These are phyloP conservation scores for Aphelocoma californica DNA, from an alignment of 2,797 vertebrate genomes.

Conservation along the genomic window DNA sequence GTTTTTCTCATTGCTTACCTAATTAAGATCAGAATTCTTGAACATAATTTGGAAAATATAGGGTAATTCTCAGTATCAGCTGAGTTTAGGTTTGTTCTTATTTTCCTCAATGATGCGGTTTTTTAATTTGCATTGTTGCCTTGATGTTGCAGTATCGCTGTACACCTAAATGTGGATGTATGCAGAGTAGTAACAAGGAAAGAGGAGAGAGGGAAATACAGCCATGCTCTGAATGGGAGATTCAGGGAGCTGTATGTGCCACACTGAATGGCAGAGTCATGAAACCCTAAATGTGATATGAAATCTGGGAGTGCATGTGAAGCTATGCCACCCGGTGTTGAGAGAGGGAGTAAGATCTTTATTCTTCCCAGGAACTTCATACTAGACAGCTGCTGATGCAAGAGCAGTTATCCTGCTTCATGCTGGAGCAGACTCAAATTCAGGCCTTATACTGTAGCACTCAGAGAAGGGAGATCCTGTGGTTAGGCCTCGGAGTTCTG, in stretches of 20 bases:
- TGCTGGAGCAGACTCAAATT: background rate
- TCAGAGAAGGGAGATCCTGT: rapidly evolving
- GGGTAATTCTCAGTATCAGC: background rate
- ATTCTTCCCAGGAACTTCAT: background rate
- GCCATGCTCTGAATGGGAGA: background rate
- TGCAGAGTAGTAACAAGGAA: background rate
- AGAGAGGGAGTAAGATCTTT: background rate
- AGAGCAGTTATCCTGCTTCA: background rate
- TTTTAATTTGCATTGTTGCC: background rate
- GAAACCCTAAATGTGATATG: background rate
- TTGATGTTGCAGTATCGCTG: background rate
- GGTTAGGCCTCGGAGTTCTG: background rate
- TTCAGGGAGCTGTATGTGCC: background rate
- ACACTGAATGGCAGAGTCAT: rapidly evolving
- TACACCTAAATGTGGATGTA: background rate
- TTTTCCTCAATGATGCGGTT: background rate
- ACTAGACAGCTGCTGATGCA: background rate
- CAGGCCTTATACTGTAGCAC: background rate
- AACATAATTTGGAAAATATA: background rate
- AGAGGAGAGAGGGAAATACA: background rate
- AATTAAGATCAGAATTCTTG: background rate
- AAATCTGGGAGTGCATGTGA: background rate
- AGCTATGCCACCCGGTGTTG: background rate
- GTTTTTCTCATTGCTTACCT: background rate
- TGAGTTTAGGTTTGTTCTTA: background rate